A percentile compares a stretch with the other conserved stretches of the same genome.
Conservation (phyloP, 2,113 vertebrate genomes). For the Hypanus sabinus region DNA sequence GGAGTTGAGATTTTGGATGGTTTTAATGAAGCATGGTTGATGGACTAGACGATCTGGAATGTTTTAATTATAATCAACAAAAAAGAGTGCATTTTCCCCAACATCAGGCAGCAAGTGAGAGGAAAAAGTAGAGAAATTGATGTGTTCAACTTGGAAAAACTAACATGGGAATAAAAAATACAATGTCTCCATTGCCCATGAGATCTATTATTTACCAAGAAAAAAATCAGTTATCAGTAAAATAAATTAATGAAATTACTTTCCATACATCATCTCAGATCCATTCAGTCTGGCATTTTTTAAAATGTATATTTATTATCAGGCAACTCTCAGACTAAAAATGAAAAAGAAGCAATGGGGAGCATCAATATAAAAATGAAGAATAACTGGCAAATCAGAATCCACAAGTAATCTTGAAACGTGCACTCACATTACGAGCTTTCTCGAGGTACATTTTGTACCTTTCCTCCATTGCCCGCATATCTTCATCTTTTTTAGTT, state of each 20-base stretch:
- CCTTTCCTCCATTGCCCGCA: conserved; percentile 95
- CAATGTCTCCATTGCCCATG: too few species aligned
- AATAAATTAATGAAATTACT: background rate
- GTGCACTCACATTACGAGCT: conserved; percentile 80
- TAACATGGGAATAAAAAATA: background rate
- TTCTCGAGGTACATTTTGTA: conserved; percentile 98
- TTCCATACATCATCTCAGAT: background rate
- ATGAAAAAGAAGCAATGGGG: background rate
- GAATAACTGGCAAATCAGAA: background rate
- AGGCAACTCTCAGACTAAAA: background rate
- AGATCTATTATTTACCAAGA: background rate
- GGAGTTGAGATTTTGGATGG: background rate
- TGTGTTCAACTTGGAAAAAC: background rate
- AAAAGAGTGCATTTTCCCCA: background rate
- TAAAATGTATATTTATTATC: background rate
- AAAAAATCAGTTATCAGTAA: background rate
- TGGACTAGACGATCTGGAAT: background rate
- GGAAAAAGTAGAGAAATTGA: background rate
- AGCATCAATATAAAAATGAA: background rate
- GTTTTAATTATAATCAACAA: background rate
- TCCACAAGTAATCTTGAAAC: background rate
- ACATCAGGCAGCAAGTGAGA: background rate
- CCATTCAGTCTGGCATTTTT: background rate
- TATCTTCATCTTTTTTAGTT: conserved; percentile 95
- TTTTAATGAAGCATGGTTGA: background rate